phyloP scores from a whole-genome alignment of 2,888 invertebrate species.

The Leucoma salicis region DNA sequence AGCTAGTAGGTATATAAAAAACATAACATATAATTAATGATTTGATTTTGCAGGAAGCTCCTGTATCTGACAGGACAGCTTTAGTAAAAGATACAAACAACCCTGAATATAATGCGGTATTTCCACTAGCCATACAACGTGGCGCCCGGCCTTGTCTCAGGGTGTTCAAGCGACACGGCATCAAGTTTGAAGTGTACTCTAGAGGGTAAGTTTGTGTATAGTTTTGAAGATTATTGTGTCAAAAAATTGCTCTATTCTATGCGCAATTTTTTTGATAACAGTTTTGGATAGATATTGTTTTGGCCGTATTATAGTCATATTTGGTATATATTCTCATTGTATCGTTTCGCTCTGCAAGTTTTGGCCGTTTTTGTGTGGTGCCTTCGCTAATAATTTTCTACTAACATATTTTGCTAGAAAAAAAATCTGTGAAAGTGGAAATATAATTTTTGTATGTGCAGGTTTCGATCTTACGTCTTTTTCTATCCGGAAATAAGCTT shows the following conservation, averaged over 20 bases:
- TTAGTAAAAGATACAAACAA: constrained; percentile 92
- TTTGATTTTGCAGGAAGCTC: constrained; percentile 84
- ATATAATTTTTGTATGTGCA: no score
- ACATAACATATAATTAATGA: no score
- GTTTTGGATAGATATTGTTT: not conserved
- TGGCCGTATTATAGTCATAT: no score
- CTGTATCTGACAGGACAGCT: constrained; percentile 88
- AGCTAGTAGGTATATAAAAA: no score
- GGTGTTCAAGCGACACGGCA: constrained; percentile 92
- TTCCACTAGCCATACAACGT: constrained; percentile 90
- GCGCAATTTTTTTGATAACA: not conserved
- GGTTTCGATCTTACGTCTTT: no score
- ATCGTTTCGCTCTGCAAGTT: no score
- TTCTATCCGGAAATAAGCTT: no score
- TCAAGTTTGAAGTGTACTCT: constrained; percentile 96
- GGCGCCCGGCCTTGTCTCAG: constrained; percentile 90
- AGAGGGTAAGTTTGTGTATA: constrained; percentile 89
- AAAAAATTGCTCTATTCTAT: not conserved
- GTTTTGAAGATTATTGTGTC: not conserved
- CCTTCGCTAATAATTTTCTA: no score
- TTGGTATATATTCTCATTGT: no score
- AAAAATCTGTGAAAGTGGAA: no score
- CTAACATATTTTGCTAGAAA: no score
- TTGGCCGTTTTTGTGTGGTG: no score
- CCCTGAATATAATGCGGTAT: constrained; percentile 93